Evolutionary conservation across 1,140 invertebrate genomes (phyloP), one percentile per base, ranked within the genome.

Genomic region (Hyphantria cunea): DNA sequence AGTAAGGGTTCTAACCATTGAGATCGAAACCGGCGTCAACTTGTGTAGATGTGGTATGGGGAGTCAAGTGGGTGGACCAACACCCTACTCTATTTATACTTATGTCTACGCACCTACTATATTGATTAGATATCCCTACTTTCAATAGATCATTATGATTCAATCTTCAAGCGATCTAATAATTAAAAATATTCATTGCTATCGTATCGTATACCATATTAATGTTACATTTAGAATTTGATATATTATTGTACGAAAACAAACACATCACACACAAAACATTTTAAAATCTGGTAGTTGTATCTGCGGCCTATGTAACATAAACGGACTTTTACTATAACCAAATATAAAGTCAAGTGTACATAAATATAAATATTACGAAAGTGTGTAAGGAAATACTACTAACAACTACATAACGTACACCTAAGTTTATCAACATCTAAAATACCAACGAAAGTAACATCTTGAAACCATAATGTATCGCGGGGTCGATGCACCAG

Each of bases 371-470:
- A 25, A 25, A 25, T 25, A 25, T 25, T 25, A 25, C 17, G n/a
- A n/a, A n/a, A n/a, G n/a, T n/a, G n/a, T n/a, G 17, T 25, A 25
- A 50, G 42, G 39, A 51, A 59, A 50, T 42, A 41, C 11, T 50
- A 60, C 48, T 42, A 32, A 53, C 58, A 60, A 50, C 41, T 34
- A 51, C 50, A 62, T 62, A 63, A 68, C 49, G 33, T 48, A 42
- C 34, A 48, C 31, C 63, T 66, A 72, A 74, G 62, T 39, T 68
- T 70, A 72, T 66, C 64, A 71, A 66, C 68, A 72, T 72, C 64
- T 72, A 70, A 77, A 76, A 77, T 76, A 74, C 69, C 69, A 79
- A 76, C 70, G 79, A 79, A 82, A 82, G 76, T 82, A 81, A 80
- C 71, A 82, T 80, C 72, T 84, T 73, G 73, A 76, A 74, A 60